Percentiles rank a stretch among this genome's conserved stretches.
Conservation (phyloP, 1,140 invertebrate species). For the Drosophila kanapiae region DNA sequence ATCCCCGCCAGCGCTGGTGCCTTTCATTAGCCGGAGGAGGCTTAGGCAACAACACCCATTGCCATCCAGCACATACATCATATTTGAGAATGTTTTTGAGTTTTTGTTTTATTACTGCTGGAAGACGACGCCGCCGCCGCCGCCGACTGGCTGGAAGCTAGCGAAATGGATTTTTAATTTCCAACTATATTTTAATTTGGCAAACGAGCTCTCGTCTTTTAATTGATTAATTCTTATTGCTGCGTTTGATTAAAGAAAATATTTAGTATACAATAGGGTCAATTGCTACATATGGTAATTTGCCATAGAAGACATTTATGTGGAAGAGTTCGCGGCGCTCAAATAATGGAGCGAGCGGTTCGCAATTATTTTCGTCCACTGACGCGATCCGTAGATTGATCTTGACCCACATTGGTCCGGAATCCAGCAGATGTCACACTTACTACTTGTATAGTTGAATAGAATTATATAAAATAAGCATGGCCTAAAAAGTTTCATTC, state of each 20-base stretch:
- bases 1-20: conserved; percentile 19
- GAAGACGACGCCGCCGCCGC: too few species aligned
- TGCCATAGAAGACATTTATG: conserved; percentile 52
- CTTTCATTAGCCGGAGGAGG: conserved; percentile 15
- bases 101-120: conserved; percentile 25
- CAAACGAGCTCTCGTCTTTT: conserved; percentile 73
- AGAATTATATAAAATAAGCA: too few species aligned
- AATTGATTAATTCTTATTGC: conserved; percentile 79
- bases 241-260: conserved; percentile 78
- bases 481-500: too few species aligned
- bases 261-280: conserved; percentile 75
- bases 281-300: conserved; percentile 82
- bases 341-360: conserved; percentile 13
- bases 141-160: conserved; percentile 17
- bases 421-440: conserved; percentile 33
- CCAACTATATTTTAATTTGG: conserved; percentile 80
- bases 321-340: conserved; percentile 32
- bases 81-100: conserved; percentile 20
- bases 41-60: background rate
- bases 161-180: conserved; percentile 80
- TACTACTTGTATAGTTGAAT: too few species aligned
- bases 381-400: conserved; percentile 61
- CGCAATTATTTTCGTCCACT: conserved; percentile 62
- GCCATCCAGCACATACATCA: conserved; percentile 20
- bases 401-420: conserved; percentile 45